Conservation (phyloP, 2,888 invertebrate genomes). For the Mesopsocus fuscifrons region DNA sequence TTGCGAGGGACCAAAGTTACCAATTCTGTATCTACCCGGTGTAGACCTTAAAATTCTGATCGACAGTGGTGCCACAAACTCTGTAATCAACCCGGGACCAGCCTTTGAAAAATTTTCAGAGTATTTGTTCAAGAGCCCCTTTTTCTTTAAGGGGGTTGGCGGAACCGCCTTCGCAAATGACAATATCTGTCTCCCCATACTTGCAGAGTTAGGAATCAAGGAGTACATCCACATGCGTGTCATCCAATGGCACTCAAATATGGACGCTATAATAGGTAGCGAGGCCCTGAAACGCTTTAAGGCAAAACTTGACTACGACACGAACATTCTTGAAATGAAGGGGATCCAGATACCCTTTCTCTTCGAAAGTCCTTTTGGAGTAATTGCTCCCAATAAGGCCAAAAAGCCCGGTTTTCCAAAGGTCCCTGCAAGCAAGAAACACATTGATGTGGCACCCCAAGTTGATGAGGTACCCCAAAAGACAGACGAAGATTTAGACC, state of each 20-base stretch:
- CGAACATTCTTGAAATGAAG: background rate
- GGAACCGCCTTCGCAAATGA: background rate
- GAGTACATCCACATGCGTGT: background rate
- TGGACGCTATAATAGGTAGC: background rate
- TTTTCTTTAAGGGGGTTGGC: background rate
- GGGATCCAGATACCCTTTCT: background rate
- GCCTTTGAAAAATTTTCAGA: background rate
- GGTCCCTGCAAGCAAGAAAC: too few species aligned
- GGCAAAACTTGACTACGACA: background rate
- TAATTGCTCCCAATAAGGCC: too few species aligned
- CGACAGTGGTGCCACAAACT: background rate
- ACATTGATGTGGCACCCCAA: too few species aligned
- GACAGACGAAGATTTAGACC: too few species aligned
- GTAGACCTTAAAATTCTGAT: background rate
- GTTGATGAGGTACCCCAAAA: too few species aligned
- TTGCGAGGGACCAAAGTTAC: background rate
- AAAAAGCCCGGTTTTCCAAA: too few species aligned
- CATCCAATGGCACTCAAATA: background rate
- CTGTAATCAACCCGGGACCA: background rate
- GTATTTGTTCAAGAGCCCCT: background rate
- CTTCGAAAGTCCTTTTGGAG: too few species aligned
- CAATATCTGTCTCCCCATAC: background rate
- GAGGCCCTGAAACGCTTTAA: background rate
- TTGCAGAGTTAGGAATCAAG: background rate
- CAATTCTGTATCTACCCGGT: background rate